These are phyloP conservation scores for Trichomycterus rosablanca DNA, from an alignment of 2,113 vertebrate species.

Conservation along the genomic window DNA sequence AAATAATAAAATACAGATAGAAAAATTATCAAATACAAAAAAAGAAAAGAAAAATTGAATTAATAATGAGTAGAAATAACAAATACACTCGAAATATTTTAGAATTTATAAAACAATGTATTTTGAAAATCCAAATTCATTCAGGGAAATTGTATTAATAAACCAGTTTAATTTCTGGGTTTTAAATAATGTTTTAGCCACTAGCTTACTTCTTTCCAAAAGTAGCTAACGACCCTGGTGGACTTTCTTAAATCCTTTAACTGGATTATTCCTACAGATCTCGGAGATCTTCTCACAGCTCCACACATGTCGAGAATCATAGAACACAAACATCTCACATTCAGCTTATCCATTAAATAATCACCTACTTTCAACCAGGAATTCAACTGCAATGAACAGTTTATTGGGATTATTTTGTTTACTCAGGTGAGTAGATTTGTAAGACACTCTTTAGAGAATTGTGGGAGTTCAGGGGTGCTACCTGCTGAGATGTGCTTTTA, in stretches of 20 bases:
- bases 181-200: constrained; percentile 12
- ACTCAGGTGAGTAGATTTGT: constrained; percentile 24
- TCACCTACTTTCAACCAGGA: not conserved
- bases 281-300: constrained; percentile 11
- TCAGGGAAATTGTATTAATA: too few species aligned
- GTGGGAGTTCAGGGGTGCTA: constrained; percentile 59
- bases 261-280: constrained; percentile 55
- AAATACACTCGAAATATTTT: too few species aligned
- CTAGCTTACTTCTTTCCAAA: constrained; percentile 42
- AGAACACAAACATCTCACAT: not conserved
- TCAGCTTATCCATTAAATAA: not conserved
- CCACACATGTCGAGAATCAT: constrained; percentile 11
- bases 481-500: too few species aligned
- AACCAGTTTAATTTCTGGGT: too few species aligned
- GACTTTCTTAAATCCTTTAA: constrained; percentile 67
- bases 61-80: too few species aligned
- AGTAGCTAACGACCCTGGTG: constrained; percentile 44
- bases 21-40: too few species aligned
- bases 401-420: constrained; percentile 17
- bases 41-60: too few species aligned
- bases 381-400: constrained; percentile 12
- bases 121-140: too few species aligned
- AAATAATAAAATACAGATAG: too few species aligned
- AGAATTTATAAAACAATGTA: too few species aligned
- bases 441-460: constrained; percentile 61